Evolutionary conservation across 2,113 vertebrate genomes (phyloP).

Genomic region (Boleophthalmus pectinirostris): DNA sequence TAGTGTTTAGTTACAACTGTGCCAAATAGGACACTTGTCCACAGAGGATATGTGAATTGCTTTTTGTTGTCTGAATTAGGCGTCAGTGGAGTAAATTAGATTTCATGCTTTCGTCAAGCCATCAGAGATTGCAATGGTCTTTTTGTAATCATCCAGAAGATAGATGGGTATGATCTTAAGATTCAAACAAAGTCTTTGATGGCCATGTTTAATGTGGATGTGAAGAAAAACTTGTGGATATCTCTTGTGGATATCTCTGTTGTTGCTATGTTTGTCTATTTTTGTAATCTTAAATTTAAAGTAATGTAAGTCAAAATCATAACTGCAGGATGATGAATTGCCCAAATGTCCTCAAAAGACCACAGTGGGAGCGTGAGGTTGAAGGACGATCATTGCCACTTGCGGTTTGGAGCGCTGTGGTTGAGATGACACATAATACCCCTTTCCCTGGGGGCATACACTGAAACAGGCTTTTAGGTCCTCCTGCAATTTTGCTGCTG

Average conservation of each 20-base stretch:
- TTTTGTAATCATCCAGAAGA: background rate
- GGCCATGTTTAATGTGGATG: too few relatives aligned
- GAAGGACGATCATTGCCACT: background rate
- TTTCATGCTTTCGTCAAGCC: too few relatives aligned
- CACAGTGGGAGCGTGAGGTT: background rate
- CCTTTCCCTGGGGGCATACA: conserved; percentile 28
- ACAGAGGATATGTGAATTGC: too few relatives aligned
- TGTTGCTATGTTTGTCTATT: background rate
- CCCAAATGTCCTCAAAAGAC: background rate
- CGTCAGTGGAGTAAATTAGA: too few relatives aligned
- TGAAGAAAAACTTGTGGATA: too few relatives aligned
- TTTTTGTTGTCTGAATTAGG: too few relatives aligned
- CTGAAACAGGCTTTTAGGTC: conserved; percentile 17
- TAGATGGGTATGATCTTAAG: background rate
- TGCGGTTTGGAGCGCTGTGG: conserved; percentile 16
- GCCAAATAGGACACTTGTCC: too few relatives aligned
- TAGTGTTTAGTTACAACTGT: too few relatives aligned
- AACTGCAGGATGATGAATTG: background rate
- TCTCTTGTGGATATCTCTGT: too few relatives aligned
- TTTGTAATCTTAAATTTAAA: background rate
- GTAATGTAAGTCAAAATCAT: background rate
- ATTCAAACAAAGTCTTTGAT: too few relatives aligned
- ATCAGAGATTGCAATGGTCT: background rate
- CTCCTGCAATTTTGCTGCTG: conserved; percentile 21
- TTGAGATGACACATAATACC: conserved; percentile 18